Conservation (phyloP, 2,888 invertebrate genomes). For the Adelognathus sp. region DNA sequence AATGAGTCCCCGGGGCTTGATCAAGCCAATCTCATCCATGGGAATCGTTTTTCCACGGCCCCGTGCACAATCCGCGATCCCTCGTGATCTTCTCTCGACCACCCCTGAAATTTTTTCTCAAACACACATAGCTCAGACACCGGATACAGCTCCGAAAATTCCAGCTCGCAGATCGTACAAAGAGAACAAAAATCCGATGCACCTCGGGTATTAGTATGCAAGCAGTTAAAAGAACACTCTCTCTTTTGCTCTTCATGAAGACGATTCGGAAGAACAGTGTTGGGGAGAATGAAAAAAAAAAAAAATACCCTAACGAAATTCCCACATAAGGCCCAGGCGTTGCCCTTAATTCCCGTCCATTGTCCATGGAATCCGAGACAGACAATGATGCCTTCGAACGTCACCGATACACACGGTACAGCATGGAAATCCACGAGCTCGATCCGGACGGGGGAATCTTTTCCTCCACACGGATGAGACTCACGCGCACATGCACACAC, state of each 20-base stretch:
- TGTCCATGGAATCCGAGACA: conserved; percentile 67
- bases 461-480: neutral
- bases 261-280: conserved; percentile 19
- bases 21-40: conserved; percentile 60
- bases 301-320: conserved; percentile 49
- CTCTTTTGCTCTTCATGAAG: conserved; percentile 19
- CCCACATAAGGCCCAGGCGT: conserved; percentile 62
- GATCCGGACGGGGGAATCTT: conserved; percentile 36
- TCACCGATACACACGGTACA: conserved; percentile 37
- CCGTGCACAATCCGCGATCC: conserved; percentile 1
- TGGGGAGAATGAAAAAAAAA: neutral
- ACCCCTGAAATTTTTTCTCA: conserved; percentile 19
- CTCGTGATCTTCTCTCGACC: conserved; percentile 31
- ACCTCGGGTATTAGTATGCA: conserved; percentile 64
- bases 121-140: conserved; percentile 53
- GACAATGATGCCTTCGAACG: conserved; percentile 60
- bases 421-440: conserved; percentile 6
- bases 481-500: neutral
- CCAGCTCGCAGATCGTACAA: no score
- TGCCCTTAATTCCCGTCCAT: conserved; percentile 70
- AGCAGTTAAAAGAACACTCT: conserved; percentile 53
- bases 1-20: conserved; percentile 51
- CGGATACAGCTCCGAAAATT: conserved; percentile 63
- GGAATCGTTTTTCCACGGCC: conserved; percentile 56
- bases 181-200: conserved; percentile 17